Evolutionary conservation across 2,888 invertebrate genomes (phyloP).

Genomic region (Megalurothrips usitatus): DNA sequence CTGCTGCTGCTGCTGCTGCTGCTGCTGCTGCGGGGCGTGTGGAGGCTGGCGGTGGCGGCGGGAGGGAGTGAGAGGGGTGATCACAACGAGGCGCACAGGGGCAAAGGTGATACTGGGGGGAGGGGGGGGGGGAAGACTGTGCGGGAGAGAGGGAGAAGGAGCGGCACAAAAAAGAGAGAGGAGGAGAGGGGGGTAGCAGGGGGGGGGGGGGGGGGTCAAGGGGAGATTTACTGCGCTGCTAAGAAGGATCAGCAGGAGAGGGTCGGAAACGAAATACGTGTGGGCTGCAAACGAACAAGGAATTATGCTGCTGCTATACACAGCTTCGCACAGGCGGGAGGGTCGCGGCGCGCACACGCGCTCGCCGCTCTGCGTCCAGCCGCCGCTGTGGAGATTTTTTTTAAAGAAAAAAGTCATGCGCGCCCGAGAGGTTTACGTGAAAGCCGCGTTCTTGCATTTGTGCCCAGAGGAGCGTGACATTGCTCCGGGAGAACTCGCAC

Average conservation of each 20-base stretch:
- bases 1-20: too few relatives aligned
- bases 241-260: conserved; percentile 22
- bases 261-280: conserved; percentile 1
- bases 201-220: not conserved
- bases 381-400: too few relatives aligned
- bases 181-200: not conserved
- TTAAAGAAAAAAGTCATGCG: too few relatives aligned
- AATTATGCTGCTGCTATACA: not conserved
- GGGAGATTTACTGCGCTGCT: conserved; percentile 7
- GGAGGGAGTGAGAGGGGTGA: too few relatives aligned
- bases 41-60: too few relatives aligned
- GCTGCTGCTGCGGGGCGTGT: too few relatives aligned
- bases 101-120: not conserved
- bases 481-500: too few relatives aligned
- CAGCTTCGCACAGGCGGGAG: not conserved
- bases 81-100: too few relatives aligned
- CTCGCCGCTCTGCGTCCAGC: not conserved
- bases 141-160: not conserved
- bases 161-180: not conserved
- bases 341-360: not conserved
- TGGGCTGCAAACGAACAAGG: not conserved
- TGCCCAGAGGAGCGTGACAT: too few relatives aligned
- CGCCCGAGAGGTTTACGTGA: too few relatives aligned
- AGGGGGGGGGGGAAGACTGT: not conserved
- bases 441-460: too few relatives aligned